These are phyloP conservation scores for Scaptomyza flava DNA, from an alignment of 2,888 invertebrate genomes.

Conservation along the genomic window DNA sequence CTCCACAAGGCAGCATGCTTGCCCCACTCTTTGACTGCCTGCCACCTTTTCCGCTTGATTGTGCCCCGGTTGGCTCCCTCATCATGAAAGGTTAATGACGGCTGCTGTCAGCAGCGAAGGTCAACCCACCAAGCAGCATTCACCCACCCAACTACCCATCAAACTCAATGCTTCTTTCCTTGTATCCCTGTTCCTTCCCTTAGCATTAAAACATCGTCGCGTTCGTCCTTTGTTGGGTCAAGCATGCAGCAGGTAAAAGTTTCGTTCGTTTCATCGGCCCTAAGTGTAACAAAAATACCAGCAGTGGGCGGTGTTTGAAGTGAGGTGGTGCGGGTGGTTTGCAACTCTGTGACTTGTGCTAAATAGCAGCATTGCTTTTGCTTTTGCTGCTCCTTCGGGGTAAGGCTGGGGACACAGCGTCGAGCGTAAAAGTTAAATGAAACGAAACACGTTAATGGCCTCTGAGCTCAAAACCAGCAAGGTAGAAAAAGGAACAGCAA, in stretches of 20 bases:
- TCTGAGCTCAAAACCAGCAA: constrained; percentile 41
- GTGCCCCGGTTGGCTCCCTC: constrained; percentile 62
- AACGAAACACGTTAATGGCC: constrained; percentile 81
- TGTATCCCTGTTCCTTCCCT: constrained; percentile 2
- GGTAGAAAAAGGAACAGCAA: background rate
- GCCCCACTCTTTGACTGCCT: constrained; percentile 5
- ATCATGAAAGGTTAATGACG: constrained; percentile 79
- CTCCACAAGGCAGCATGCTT: constrained; percentile 11
- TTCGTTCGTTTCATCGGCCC: constrained; percentile 63
- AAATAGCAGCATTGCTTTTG: constrained; percentile 60
- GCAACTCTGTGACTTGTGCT: constrained; percentile 52
- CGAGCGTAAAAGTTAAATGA: constrained; percentile 80
- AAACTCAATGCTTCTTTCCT: constrained; percentile 9
- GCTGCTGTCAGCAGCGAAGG: constrained; percentile 79
- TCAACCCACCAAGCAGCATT: constrained; percentile 45
- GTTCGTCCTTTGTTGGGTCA: constrained; percentile 65
- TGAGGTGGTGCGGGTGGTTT: background rate
- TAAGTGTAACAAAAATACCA: constrained; percentile 60
- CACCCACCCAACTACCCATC: constrained; percentile 7
- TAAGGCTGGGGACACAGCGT: constrained; percentile 56
- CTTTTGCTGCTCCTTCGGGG: constrained; percentile 25
- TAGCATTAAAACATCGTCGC: constrained; percentile 21
- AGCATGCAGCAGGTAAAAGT: constrained; percentile 74
- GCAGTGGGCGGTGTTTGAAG: constrained; percentile 14
- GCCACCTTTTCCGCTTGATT: constrained; percentile 77